Evolutionary conservation across 2,797 vertebrate species (phyloP).

Genomic region (Potorous gilbertii): DNA sequence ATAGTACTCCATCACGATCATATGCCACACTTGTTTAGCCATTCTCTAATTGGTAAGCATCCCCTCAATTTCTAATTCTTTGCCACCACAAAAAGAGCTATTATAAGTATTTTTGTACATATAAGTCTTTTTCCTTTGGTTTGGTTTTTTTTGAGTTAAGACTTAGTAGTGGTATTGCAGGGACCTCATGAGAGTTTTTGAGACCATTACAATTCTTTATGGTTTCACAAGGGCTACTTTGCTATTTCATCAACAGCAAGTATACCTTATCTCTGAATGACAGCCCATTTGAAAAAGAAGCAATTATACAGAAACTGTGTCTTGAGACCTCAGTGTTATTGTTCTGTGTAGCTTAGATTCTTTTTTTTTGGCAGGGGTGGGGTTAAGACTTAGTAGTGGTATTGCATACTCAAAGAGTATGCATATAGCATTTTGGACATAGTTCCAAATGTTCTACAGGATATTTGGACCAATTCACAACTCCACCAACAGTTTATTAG

Average conservation of each 20-base stretch:
- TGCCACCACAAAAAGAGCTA: background rate
- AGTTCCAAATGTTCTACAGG: no score
- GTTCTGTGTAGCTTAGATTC: background rate
- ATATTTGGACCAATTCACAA: no score
- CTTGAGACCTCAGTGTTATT: background rate
- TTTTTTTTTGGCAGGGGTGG: background rate
- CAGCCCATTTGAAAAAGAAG: constrained; percentile 5
- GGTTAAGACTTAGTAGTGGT: background rate
- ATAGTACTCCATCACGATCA: background rate
- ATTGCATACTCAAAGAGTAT: background rate
- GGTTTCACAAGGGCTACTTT: background rate
- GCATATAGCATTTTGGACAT: no score
- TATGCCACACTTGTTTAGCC: background rate
- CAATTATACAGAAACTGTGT: background rate
- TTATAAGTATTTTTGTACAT: background rate
- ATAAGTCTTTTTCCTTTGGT: background rate
- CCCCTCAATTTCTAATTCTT: background rate
- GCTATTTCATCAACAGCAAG: background rate
- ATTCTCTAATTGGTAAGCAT: background rate
- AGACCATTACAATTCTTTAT: background rate
- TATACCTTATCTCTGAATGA: constrained; percentile 7
- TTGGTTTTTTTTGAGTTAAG: background rate
- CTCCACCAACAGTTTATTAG: no score
- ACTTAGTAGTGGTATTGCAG: no score
- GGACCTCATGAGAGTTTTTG: background rate